Base-by-base conservation (phyloP, 2,797 vertebrate species). In the Gila robusta region DNA sequence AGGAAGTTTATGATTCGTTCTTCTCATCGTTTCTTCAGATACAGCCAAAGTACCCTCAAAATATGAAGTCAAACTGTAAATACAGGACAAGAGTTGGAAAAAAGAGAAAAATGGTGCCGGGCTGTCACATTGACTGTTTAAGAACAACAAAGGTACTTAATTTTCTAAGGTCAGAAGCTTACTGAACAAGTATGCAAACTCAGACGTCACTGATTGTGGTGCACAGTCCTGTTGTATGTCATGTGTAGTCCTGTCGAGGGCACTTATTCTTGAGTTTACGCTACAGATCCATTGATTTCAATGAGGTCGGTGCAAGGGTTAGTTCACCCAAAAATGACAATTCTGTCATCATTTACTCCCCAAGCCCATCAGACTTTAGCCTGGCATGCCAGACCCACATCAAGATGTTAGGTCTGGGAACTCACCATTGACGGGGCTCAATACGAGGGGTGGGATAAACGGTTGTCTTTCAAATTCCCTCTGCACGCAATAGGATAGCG, bases 101-200 rank as follows among this genome's bases (percentile, higher is more conserved):
- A 11, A 89, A 67, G 86, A 93, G 87, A 88, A 93, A 79, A 87
- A 76, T 17, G 0, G 67, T 92, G 26, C 28, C 16, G 0, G 96
- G 96, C 56, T 96, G 96, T 67, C 0, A 56, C 54, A 91, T 94
- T 1, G 90, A 93, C 9, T 96, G 96, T 89, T 72, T 94, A n/a
- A 88, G 73, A 9, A 2, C 16, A 3, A 86, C 90, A 4, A 87
- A 10, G 92, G 96, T 96, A 91, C 87, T 73, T 41, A 0, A 52
- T 6, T 73, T 12, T 28, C 16, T 47, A 5, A 72, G 23, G 11
- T 59, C 14, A 56, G 21, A 56, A 56, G 49, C 49, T 23, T n/a
- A 35, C 14, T 41, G 26, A 79, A 26, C 8, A 79, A 26, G 23
- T 17, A 26, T 1, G 23, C 23, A 62, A 41, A 59, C 76, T 59